Base-by-base conservation (phyloP, 2,797 vertebrate genomes). In the Semotilus atromaculatus region DNA sequence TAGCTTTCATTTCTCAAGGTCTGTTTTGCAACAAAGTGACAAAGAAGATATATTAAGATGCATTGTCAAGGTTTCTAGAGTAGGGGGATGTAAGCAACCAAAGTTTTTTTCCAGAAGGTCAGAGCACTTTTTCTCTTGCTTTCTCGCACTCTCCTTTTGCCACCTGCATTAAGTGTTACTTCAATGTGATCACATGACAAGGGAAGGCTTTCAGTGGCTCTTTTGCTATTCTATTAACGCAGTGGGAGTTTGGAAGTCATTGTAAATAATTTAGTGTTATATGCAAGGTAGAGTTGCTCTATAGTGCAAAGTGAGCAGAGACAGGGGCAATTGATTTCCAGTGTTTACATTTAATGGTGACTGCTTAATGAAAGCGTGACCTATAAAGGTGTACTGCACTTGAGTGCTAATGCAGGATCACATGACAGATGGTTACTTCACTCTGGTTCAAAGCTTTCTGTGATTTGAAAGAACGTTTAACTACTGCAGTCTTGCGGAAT, bases 201-300 rank as follows among this genome's bases (percentile, higher is more conserved):
- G 21, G 14, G 23, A 67, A 55, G 34, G 14, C 64, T 84, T 77
- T 77, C 51, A 70, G 74, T 31, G 13, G 64, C 48, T 67, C 31
- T 83, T 66, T 83, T 70, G 11, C 38, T 70, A 45, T 77, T 77
- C n/a, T 68, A 31, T 68, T 40, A 77, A 66, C 29, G 31, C 70
- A 74, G 70, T 43, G 26, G 80, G 26, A 73, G 55, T 29, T 71
- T 43, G 38, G 51, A 82, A 82, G 58, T 66, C 21, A 58, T 53
- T 78, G 64, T 84, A 45, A 84, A 84, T 84, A 71, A 84, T 84
- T 84, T 68, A 78, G 64, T n/a, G 26, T 45, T 19, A 60, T 70
- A 73, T 82, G 18, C 55, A n/a, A 73, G 70, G 68, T 34, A 58
- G 21, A 67, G 26, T 66, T 36, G 43, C 14, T 40, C 64, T 84